A percentile compares a stretch with the other conserved stretches of the same genome.
These are phyloP conservation scores for Trichogramma pretiosum DNA, from an alignment of 1,140 invertebrate genomes.

Conservation along the genomic window DNA sequence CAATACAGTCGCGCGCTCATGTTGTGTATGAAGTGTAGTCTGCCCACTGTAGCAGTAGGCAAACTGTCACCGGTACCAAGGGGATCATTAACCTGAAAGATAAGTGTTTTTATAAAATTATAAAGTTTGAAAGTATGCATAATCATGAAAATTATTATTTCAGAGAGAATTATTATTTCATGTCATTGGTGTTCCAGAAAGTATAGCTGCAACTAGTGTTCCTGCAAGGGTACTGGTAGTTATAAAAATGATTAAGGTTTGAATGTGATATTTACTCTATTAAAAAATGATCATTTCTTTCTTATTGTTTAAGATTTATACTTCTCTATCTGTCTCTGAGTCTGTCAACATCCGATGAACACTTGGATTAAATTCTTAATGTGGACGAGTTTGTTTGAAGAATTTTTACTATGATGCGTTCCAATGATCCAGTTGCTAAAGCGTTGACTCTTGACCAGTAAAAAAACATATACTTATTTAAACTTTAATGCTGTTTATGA, in stretches of 20 bases:
- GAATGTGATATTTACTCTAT: conserved; percentile 12
- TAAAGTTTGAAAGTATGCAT: no score
- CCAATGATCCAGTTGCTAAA: conserved; percentile 91
- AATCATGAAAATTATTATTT: no score
- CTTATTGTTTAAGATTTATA: conserved; percentile 9
- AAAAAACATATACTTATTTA: conserved; percentile 60
- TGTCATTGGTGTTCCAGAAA: no score
- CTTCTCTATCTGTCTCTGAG: conserved; percentile 69
- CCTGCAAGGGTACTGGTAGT: no score
- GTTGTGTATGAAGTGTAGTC: no score
- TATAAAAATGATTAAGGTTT: conserved; percentile 89
- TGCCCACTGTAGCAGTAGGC: no score
- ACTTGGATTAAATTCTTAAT: conserved; percentile 92
- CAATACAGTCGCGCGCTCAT: no score
- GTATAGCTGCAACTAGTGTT: no score
- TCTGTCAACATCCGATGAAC: conserved; percentile 93
- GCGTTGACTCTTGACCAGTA: conserved; percentile 81
- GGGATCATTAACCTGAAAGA: no score
- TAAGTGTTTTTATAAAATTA: no score
- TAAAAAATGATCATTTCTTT: conserved; percentile 8
- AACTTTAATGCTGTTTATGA: neutral
- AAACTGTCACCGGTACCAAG: no score
- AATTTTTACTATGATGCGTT: conserved; percentile 91
- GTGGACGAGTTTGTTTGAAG: conserved; percentile 90
- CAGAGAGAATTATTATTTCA: no score